These are phyloP conservation scores for Vespertilio murinus DNA, from an alignment of 2,797 vertebrate genomes.

Conservation along the genomic window DNA sequence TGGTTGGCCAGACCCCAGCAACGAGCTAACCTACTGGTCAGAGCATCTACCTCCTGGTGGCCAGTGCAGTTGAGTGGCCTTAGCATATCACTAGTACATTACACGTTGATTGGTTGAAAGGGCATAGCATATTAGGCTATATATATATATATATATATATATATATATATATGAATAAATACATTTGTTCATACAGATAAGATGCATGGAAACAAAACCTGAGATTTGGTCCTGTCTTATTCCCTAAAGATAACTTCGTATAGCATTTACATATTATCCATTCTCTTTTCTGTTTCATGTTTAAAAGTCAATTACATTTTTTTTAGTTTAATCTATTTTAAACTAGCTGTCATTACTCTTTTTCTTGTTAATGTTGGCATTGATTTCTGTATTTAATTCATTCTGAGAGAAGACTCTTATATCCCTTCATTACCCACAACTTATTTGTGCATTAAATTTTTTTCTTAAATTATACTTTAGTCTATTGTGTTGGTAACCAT, in stretches of 20 bases:
- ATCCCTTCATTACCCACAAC: conserved; percentile 77
- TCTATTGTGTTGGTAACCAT: conserved; percentile 81
- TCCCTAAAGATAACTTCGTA: conserved; percentile 50
- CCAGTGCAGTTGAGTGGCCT: too few species aligned
- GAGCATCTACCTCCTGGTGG: too few species aligned
- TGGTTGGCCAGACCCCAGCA: too few species aligned
- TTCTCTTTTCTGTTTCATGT: conserved; percentile 69
- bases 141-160: too few species aligned
- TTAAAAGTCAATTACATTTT: conserved; percentile 55
- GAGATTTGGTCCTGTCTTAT: neutral
- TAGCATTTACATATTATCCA: conserved; percentile 11
- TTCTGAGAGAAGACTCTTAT: conserved; percentile 74
- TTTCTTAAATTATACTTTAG: conserved; percentile 80
- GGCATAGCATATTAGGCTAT: too few species aligned
- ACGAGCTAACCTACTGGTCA: too few species aligned
- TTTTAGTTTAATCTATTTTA: conserved; percentile 49
- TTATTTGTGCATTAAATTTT: conserved; percentile 82
- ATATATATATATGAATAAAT: neutral
- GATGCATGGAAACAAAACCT: neutral
- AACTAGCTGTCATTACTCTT: conserved; percentile 56
- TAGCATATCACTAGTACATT: too few species aligned
- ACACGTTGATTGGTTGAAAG: too few species aligned
- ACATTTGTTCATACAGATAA: neutral
- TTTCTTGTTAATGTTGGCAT: conserved; percentile 65
- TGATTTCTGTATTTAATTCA: conserved; percentile 82